Evolutionary conservation across 2,888 invertebrate genomes (phyloP).

Genomic region (Tillus elongatus): DNA sequence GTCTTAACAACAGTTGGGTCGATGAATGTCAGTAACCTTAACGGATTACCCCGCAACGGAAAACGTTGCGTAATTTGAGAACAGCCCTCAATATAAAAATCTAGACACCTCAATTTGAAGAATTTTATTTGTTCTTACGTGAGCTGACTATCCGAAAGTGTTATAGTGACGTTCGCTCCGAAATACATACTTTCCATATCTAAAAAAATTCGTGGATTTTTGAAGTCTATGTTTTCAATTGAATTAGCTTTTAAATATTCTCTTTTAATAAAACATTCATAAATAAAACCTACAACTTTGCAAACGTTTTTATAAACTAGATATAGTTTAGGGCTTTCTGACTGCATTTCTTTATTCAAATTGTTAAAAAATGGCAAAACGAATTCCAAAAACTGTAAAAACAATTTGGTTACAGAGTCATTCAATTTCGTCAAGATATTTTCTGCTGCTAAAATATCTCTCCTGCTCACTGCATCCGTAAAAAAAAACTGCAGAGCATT

Average conservation of each 20-base stretch:
- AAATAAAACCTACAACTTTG: conserved; percentile 4
- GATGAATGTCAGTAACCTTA: neutral
- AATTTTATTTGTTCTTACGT: conserved; percentile 4
- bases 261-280: conserved; percentile 11
- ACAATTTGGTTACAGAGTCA: conserved; percentile 13
- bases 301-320: neutral
- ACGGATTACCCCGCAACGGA: conserved; percentile 3
- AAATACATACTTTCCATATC: conserved; percentile 7
- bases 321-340: conserved; percentile 3
- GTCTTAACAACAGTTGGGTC: neutral
- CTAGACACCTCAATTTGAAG: conserved; percentile 8
- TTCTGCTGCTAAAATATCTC: conserved; percentile 11
- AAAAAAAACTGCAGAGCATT: conserved; percentile 17
- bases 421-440: conserved; percentile 10
- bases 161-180: neutral
- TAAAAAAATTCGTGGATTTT: conserved; percentile 6
- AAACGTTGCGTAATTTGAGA: conserved; percentile 5
- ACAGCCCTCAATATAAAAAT: conserved; percentile 8
- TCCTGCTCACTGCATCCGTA: conserved; percentile 11
- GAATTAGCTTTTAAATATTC: neutral
- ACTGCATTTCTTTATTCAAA: conserved; percentile 11
- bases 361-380: conserved; percentile 14
- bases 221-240: conserved; percentile 7
- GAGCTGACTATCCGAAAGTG: neutral
- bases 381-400: conserved; percentile 16